A percentile compares a stretch with the other conserved stretches of the same genome.
Evolutionary conservation across 2,888 invertebrate species (phyloP).

Genomic region (Scelioninae gen. 1): DNA sequence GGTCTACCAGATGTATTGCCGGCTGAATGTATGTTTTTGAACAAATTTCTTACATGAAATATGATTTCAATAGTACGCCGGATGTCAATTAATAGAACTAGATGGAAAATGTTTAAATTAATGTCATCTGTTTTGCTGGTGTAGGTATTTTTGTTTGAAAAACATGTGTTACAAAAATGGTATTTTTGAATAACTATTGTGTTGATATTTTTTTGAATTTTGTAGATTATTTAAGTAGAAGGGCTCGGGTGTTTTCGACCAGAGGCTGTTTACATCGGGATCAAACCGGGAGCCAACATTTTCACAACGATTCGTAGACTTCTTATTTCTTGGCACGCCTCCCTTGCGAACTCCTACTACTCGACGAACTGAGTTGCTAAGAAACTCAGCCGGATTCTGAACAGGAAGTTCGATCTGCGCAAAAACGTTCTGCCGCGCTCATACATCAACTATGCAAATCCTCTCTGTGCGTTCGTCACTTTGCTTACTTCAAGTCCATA

Average conservation of each 20-base stretch:
- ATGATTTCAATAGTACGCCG: too few relatives aligned
- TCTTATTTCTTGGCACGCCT: slow-evolving; percentile 78
- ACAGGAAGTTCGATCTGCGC: slow-evolving; percentile 70
- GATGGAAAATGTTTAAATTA: too few relatives aligned
- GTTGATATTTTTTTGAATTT: too few relatives aligned
- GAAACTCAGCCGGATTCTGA: slow-evolving; percentile 70
- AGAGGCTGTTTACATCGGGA: slow-evolving; percentile 70
- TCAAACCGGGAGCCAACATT: slow-evolving; percentile 77
- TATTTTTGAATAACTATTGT: too few relatives aligned
- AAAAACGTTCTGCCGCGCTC: slow-evolving; percentile 59
- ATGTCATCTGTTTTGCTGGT: too few relatives aligned
- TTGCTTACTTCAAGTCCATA: slow-evolving; percentile 35
- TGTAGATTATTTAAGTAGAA: slow-evolving; percentile 38
- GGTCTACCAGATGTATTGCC: too few relatives aligned
- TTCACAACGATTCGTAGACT: slow-evolving; percentile 80
- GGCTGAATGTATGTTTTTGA: too few relatives aligned
- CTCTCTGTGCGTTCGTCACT: slow-evolving; percentile 35
- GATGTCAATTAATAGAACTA: too few relatives aligned
- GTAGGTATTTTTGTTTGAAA: neutral
- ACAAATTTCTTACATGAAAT: too few relatives aligned
- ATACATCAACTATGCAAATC: slow-evolving; percentile 62
- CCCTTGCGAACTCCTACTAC: slow-evolving; percentile 72
- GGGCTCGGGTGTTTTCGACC: slow-evolving; percentile 66
- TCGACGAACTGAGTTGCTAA: slow-evolving; percentile 63
- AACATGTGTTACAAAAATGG: neutral